Conservation (phyloP, 1,140 invertebrate species). For the Nasonia vitripennis region DNA sequence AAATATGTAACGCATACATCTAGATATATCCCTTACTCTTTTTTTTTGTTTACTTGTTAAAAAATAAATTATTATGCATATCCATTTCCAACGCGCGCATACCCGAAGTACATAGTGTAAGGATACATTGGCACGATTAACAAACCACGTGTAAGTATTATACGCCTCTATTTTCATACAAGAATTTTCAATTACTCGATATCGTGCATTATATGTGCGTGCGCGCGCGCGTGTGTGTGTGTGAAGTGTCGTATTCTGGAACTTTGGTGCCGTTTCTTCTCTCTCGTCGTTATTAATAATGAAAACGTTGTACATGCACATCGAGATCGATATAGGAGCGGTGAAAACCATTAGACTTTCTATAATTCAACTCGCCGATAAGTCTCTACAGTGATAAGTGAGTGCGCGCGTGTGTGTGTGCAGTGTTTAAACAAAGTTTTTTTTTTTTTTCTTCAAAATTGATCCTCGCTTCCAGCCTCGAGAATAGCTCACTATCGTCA, state of each 20-base stretch:
- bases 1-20: background rate
- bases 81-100: background rate
- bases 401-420: background rate
- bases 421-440: background rate
- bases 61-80: background rate
- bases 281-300: background rate
- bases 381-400: no score
- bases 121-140: background rate
- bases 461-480: slow-evolving; percentile 33
- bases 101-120: background rate
- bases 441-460: slow-evolving; percentile 21
- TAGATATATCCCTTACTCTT: background rate
- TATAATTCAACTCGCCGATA: background rate
- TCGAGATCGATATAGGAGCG: slow-evolving; percentile 22
- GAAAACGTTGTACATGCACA: background rate
- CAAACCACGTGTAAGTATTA: background rate
- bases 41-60: background rate
- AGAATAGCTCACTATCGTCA: background rate
- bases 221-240: no score
- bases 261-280: background rate
- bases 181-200: background rate
- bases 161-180: background rate
- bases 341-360: background rate
- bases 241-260: background rate
- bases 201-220: background rate